Base-by-base conservation (phyloP, 2,113 vertebrate species). In the Ascaphus truei region DNA sequence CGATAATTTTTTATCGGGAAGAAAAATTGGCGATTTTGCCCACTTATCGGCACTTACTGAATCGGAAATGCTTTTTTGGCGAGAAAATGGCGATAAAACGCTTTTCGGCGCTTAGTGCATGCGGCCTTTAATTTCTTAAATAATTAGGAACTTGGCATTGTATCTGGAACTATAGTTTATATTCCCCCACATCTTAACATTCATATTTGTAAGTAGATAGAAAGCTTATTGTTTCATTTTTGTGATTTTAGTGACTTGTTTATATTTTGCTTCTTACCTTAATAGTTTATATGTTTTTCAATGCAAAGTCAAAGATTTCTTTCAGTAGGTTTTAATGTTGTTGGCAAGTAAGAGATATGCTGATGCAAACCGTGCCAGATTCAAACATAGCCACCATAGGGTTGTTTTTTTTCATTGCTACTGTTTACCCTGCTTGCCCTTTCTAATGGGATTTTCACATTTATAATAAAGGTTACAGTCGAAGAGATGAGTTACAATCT, bases 321-420 rank as follows among this genome's bases (percentile, higher is more conserved):
- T 33, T 55, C 51, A 31, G 27, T 55, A n/a, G 27, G 4, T 16
- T 51, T 55, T 31, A 55, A 55, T 55, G 26, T 55, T 55, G 51
- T 55, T 55, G 51, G 51, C 51, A 55, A 31, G 51, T 33, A 27
- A 31, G 27, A 31, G 11, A n/a, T 4, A 12, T n/a, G n/a, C 20
- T 18, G 51, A 55, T 55, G 30, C n/a, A 55, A 31, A 55, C 7
- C 1, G 15, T 55, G 51, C 51, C 51, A 55, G 27, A 31, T 55
- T 29, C 27, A 55, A 55, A 33, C 51, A 55, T 31, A 31, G 13
- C 30, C 30, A n/a, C 51, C n/a, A 3, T 30, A n/a, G 7, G 51
- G 27, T 55, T 55, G 51, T 55, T 55, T 45, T 55, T 55, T 45
- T 55, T 55, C 51, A 7, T 55, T 16, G 27, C 51, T 55, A 33